Conservation (phyloP, 1,140 invertebrate genomes). For the Calliopsis andreniformis region DNA sequence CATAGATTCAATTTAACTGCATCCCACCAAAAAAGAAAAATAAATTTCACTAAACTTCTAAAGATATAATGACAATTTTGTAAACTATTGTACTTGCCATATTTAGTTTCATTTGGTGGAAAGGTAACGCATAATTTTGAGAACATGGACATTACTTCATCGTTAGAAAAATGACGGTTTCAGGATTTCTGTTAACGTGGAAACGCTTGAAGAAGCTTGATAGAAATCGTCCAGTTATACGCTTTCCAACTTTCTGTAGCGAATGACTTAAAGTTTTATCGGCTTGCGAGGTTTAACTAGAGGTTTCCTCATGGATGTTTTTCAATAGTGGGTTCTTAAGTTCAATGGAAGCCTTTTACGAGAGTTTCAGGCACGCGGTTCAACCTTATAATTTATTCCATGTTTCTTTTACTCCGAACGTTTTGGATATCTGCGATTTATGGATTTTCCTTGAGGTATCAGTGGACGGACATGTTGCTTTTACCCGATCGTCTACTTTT, state of each 20-base stretch:
- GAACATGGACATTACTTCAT: slow-evolving; percentile 10
- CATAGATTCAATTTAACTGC: too few species aligned
- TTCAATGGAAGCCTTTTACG: background rate
- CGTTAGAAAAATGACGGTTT: background rate
- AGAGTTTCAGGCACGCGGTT: background rate
- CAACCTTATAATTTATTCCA: slow-evolving; percentile 40
- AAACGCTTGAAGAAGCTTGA: background rate
- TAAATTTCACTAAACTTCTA: too few species aligned
- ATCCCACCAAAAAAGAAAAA: too few species aligned
- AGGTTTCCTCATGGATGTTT: slow-evolving; percentile 17
- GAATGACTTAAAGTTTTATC: background rate
- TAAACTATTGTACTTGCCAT: slow-evolving; percentile 29
- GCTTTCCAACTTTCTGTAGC: background rate
- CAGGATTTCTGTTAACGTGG: background rate
- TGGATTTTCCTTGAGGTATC: background rate
- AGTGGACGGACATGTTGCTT: slow-evolving; percentile 28
- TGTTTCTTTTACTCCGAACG: slow-evolving; percentile 22
- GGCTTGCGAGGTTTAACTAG: background rate
- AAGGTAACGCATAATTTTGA: background rate
- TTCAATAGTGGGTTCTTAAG: background rate
- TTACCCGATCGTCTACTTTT: slow-evolving; percentile 26
- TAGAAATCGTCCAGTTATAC: background rate
- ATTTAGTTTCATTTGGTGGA: background rate
- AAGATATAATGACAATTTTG: too few species aligned
- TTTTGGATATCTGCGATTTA: background rate